Conservation (phyloP, 2,113 vertebrate species). For the Phasianus colchicus region DNA sequence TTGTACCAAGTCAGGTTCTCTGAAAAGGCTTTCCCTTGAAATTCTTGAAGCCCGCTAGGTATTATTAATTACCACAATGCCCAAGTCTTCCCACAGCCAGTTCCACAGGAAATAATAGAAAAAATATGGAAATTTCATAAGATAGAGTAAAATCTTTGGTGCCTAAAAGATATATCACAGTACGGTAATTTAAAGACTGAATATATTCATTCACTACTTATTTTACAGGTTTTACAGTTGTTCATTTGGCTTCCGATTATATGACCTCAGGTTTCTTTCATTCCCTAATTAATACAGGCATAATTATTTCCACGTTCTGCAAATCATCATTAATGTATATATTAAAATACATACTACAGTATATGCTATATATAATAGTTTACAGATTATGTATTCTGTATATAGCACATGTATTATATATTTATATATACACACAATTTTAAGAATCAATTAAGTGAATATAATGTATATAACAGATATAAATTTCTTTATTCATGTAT, state of each 20-base stretch:
- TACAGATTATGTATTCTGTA: too few species aligned
- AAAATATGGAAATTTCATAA: not conserved
- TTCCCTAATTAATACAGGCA: not conserved
- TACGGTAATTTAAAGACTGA: not conserved
- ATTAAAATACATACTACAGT: too few species aligned
- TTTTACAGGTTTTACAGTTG: not conserved
- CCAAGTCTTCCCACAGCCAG: not conserved
- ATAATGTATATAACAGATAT: too few species aligned
- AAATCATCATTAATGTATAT: not conserved
- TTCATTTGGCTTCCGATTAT: accelerated
- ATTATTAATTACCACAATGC: not conserved
- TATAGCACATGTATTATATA: too few species aligned
- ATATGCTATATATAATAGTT: too few species aligned
- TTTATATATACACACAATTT: too few species aligned
- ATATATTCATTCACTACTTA: not conserved
- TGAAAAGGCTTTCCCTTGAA: not conserved
- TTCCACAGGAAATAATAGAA: not conserved
- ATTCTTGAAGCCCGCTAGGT: not conserved
- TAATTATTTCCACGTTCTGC: not conserved
- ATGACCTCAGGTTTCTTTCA: not conserved
- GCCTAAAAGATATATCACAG: not conserved
- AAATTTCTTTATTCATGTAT: too few species aligned
- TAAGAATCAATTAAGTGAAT: too few species aligned
- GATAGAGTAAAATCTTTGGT: not conserved
- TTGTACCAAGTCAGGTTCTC: not conserved